Conservation (phyloP, 1,140 invertebrate genomes). For the Trigoniulus corallinus region DNA sequence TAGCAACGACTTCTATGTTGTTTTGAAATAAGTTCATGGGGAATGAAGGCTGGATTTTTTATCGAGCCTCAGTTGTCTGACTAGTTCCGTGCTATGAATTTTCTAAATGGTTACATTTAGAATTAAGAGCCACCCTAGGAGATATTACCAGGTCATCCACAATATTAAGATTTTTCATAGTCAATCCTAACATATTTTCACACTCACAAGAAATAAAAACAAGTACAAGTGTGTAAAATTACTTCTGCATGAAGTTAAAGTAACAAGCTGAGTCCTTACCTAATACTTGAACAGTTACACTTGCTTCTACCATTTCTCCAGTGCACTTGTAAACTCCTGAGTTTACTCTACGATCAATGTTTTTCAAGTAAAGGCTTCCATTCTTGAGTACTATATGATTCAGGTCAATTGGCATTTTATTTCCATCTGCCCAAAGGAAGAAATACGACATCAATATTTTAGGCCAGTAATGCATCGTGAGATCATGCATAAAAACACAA, state of each 20-base stretch:
- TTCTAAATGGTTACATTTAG: too few species aligned
- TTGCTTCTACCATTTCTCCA: constrained; percentile 14
- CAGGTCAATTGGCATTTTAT: constrained; percentile 25
- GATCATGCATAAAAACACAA: not conserved
- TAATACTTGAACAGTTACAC: constrained; percentile 2
- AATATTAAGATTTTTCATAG: not conserved
- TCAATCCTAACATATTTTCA: not conserved
- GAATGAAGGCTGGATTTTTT: not conserved
- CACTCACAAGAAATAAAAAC: not conserved
- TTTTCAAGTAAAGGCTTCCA: constrained; percentile 23
- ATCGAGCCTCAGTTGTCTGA: too few species aligned
- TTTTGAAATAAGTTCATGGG: not conserved
- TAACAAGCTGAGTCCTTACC: constrained; percentile 5
- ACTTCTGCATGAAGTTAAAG: not conserved
- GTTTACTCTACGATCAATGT: constrained; percentile 22
- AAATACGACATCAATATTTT: not conserved
- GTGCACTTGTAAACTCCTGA: constrained; percentile 25
- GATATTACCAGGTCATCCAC: not conserved
- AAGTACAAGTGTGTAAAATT: not conserved
- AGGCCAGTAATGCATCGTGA: not conserved
- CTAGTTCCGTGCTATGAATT: too few species aligned
- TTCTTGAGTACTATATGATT: constrained; percentile 23
- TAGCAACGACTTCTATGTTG: not conserved
- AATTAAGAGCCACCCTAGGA: not conserved
- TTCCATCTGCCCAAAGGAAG: constrained; percentile 13